A percentile compares a stretch with the other conserved stretches of the same genome.
Evolutionary conservation across 2,888 invertebrate genomes (phyloP).

Genomic region (Tanaodytes sp.): DNA sequence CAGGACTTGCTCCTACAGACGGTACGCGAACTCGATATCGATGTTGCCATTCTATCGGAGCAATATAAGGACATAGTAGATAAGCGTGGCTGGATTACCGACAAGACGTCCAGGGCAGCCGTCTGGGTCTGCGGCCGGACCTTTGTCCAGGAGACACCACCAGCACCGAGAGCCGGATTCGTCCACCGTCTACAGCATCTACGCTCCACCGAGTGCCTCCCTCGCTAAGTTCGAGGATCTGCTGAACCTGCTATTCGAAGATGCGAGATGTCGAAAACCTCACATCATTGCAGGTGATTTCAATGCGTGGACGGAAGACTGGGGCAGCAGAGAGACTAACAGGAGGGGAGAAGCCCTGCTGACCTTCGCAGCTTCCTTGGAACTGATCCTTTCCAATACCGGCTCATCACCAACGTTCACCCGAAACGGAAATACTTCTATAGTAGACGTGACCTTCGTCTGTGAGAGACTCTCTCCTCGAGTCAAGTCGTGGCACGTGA

Average conservation of each 20-base stretch:
- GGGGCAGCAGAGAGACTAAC: too few species aligned
- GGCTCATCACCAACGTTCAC: too few species aligned
- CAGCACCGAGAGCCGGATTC: slow-evolving; percentile 25
- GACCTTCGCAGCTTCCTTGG: too few species aligned
- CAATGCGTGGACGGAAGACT: too few species aligned
- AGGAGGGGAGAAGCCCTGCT: too few species aligned
- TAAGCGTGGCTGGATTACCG: slow-evolving; percentile 33
- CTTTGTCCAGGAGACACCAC: too few species aligned
- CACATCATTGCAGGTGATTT: too few species aligned
- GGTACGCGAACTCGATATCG: slow-evolving; percentile 31
- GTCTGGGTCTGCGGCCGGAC: slow-evolving; percentile 43
- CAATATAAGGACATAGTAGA: slow-evolving; percentile 41
- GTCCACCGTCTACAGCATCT: slow-evolving; percentile 48
- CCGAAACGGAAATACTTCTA: slow-evolving; percentile 31
- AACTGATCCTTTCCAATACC: too few species aligned
- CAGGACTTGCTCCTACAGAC: slow-evolving; percentile 51
- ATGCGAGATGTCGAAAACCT: too few species aligned
- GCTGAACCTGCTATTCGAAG: background rate
- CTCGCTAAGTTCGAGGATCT: slow-evolving; percentile 30
- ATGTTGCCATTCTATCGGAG: slow-evolving; percentile 50
- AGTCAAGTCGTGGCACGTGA: slow-evolving; percentile 43
- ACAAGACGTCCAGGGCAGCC: slow-evolving; percentile 32
- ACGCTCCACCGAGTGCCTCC: slow-evolving; percentile 39
- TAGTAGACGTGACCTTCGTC: slow-evolving; percentile 50
- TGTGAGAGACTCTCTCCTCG: slow-evolving; percentile 13